Percentiles rank a stretch among this genome's conserved stretches.
Evolutionary conservation across 23 tunicate species (phyloP).

Genomic region (Clavelina lepadiformis): DNA sequence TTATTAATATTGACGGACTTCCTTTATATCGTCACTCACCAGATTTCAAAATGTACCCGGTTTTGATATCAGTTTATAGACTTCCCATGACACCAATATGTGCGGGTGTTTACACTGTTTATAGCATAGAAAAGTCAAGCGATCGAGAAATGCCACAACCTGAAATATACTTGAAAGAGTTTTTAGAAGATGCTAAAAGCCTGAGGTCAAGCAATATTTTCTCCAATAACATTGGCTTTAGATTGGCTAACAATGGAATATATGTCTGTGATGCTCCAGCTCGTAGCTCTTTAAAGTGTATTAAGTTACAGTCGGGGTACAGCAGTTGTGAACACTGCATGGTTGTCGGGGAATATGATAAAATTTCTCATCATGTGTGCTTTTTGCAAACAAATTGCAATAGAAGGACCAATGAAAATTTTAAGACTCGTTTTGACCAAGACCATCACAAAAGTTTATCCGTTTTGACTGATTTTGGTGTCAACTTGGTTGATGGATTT

Average conservation of each 20-base stretch:
- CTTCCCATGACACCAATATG: constrained; percentile 9
- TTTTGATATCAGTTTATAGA: constrained; percentile 4
- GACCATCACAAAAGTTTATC: constrained; percentile 39
- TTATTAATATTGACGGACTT: constrained; percentile 9
- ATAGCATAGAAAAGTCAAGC: background rate
- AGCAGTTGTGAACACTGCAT: constrained; percentile 29
- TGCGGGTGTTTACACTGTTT: constrained; percentile 19
- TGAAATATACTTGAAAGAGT: background rate
- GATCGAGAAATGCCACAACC: constrained; percentile 13
- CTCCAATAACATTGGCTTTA: background rate
- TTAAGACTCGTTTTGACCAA: constrained; percentile 4
- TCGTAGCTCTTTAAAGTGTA: constrained; percentile 19
- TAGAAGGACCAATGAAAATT: constrained; percentile 10
- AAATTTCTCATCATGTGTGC: constrained; percentile 12
- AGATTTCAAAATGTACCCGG: constrained; percentile 6
- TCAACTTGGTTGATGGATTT: constrained; percentile 32
- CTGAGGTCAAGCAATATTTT: background rate
- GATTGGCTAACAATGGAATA: constrained; percentile 2
- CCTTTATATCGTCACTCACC: constrained; percentile 15
- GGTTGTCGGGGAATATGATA: constrained; percentile 28
- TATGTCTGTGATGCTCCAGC: constrained; percentile 51
- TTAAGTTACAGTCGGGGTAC: constrained; percentile 41
- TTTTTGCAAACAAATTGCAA: constrained; percentile 11
- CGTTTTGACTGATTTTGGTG: constrained; percentile 19
- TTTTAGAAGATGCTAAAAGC: background rate